Conservation (phyloP, 2,113 vertebrate genomes). For the Bubo blakistoni region DNA sequence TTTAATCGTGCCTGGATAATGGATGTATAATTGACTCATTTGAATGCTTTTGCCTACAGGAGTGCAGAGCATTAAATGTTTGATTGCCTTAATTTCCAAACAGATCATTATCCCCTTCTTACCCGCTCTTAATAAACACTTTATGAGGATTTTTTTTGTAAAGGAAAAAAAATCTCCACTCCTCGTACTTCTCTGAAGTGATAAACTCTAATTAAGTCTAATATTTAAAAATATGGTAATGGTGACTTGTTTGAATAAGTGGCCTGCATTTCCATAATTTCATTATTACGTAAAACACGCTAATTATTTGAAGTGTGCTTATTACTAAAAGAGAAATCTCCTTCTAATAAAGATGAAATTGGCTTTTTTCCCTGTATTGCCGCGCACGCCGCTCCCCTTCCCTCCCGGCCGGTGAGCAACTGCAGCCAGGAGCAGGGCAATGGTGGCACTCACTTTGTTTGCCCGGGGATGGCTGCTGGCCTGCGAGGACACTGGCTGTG, state of each 20-base stretch:
- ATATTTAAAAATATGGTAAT: slow-evolving; percentile 99
- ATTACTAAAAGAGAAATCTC: slow-evolving; percentile 85
- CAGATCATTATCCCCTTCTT: slow-evolving; percentile 99
- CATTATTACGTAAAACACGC: slow-evolving; percentile 97
- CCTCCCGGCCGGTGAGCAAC: slow-evolving; percentile 58
- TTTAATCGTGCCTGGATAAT: slow-evolving; percentile 95
- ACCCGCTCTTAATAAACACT: slow-evolving; percentile 99
- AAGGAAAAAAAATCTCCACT: slow-evolving; percentile 74
- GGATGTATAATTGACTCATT: slow-evolving; percentile 99
- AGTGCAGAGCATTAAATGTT: slow-evolving; percentile 96
- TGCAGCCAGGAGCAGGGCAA: background rate
- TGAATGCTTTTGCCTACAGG: slow-evolving; percentile 99
- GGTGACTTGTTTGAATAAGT: slow-evolving; percentile 97
- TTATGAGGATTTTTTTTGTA: slow-evolving; percentile 91
- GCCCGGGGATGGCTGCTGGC: background rate
- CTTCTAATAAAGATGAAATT: slow-evolving; percentile 96
- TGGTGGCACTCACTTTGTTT: slow-evolving; percentile 30
- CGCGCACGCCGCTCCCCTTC: slow-evolving; percentile 53
- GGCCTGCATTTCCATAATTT: slow-evolving; percentile 99
- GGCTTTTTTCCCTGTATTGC: slow-evolving; percentile 75
- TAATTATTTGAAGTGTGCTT: slow-evolving; percentile 89
- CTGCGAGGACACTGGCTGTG: background rate
- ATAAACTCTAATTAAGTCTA: slow-evolving; percentile 99
- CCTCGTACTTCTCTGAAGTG: slow-evolving; percentile 82
- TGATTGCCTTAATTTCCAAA: slow-evolving; percentile 99